These are phyloP conservation scores for Columba janthina DNA, from an alignment of 2,113 vertebrate genomes.

Conservation along the genomic window DNA sequence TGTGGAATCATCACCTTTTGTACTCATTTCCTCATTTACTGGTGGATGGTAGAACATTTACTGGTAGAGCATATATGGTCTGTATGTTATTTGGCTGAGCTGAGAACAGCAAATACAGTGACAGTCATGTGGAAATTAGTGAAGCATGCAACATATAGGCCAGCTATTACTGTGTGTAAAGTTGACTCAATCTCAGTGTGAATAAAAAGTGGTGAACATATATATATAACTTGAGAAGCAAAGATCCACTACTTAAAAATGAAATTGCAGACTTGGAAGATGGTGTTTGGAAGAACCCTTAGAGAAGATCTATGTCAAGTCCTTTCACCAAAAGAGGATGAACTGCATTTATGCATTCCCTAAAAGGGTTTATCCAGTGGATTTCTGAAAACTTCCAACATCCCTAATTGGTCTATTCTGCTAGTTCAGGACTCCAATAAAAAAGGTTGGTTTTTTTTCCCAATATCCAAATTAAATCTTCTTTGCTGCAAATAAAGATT, in stretches of 20 bases:
- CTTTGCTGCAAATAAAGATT: not conserved
- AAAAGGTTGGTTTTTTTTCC: rapidly evolving
- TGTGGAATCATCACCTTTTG: not conserved
- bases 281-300: not conserved
- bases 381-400: not conserved
- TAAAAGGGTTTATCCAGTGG: not conserved
- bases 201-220: not conserved
- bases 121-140: not conserved
- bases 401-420: not conserved
- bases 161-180: not conserved
- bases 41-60: not conserved
- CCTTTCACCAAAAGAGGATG: rapidly evolving
- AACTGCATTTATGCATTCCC: not conserved
- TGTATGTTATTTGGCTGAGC: not conserved
- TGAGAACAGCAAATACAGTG: not conserved
- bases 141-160: not conserved
- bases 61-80: not conserved
- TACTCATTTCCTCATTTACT: not conserved
- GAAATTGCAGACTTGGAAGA: not conserved
- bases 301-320: not conserved
- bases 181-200: not conserved
- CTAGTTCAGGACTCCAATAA: not conserved
- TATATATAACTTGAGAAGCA: not conserved
- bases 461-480: not conserved
- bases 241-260: not conserved